These are phyloP conservation scores for Orthosia cruda DNA, from an alignment of 2,888 invertebrate genomes.

Conservation along the genomic window DNA sequence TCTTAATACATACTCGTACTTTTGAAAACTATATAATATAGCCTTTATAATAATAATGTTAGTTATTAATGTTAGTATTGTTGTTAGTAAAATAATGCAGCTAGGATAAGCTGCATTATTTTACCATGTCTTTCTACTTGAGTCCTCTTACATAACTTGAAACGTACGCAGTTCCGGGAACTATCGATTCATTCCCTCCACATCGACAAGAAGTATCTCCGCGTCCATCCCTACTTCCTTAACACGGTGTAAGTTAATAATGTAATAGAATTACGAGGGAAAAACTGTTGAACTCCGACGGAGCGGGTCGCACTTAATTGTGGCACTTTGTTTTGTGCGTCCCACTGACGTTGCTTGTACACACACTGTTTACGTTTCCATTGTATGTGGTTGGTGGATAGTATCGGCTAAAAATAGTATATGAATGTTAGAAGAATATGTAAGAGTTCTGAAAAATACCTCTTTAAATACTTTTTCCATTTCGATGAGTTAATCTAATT, in stretches of 20 bases:
- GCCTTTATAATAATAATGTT: no score
- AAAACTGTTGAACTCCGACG: constrained; percentile 90
- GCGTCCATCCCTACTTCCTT: constrained; percentile 79
- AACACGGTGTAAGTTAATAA: constrained; percentile 91
- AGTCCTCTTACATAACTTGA: not conserved
- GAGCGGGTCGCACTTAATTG: constrained; percentile 90
- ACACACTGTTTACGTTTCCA: constrained; percentile 40
- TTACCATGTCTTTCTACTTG: not conserved
- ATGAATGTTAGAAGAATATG: not conserved
- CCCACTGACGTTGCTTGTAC: constrained; percentile 66
- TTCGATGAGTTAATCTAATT: no score
- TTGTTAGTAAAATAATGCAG: no score
- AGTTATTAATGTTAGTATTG: no score
- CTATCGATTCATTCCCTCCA: constrained; percentile 32
- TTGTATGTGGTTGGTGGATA: not conserved
- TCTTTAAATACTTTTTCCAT: no score
- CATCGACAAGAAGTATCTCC: constrained; percentile 48
- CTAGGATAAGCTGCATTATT: not conserved
- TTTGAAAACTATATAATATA: no score
- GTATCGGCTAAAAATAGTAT: not conserved
- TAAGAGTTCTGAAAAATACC: no score
- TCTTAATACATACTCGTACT: no score
- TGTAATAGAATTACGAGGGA: constrained; percentile 91
- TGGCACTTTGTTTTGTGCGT: constrained; percentile 87
- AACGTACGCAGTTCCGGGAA: not conserved